Conservation (phyloP, 2,113 vertebrate genomes). For the Macaca nemestrina region DNA sequence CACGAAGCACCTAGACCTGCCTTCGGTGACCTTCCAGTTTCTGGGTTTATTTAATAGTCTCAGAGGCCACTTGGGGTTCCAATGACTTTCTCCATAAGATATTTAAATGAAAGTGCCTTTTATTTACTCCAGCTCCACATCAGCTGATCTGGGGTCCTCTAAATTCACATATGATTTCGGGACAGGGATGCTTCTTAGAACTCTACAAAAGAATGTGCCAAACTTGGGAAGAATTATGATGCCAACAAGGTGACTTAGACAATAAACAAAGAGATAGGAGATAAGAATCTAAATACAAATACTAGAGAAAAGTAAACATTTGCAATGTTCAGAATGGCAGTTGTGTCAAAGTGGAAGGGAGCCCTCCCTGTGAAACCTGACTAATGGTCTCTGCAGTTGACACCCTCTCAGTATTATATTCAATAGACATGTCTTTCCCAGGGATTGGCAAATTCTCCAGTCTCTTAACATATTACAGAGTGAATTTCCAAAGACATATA, state of each 20-base stretch:
- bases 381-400: not conserved
- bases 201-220: not conserved
- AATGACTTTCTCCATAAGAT: not conserved
- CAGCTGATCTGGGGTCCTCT: not conserved
- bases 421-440: conserved; percentile 30
- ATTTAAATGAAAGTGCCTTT: not conserved
- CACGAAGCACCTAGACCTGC: not conserved
- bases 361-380: conserved; percentile 38
- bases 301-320: not conserved
- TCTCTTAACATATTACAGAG: conserved; percentile 26
- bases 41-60: not conserved
- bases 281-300: not conserved
- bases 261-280: not conserved
- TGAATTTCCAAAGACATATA: not conserved
- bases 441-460: conserved; percentile 1
- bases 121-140: not conserved
- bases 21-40: not conserved
- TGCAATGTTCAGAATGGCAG: not conserved
- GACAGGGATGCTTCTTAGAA: not conserved
- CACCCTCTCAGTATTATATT: not conserved
- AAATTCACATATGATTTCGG: not conserved
- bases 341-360: not conserved
- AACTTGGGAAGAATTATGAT: not conserved
- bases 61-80: not conserved
- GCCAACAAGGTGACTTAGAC: not conserved